These are phyloP conservation scores for Eueides isabella DNA, from an alignment of 1,140 invertebrate genomes.

Conservation along the genomic window DNA sequence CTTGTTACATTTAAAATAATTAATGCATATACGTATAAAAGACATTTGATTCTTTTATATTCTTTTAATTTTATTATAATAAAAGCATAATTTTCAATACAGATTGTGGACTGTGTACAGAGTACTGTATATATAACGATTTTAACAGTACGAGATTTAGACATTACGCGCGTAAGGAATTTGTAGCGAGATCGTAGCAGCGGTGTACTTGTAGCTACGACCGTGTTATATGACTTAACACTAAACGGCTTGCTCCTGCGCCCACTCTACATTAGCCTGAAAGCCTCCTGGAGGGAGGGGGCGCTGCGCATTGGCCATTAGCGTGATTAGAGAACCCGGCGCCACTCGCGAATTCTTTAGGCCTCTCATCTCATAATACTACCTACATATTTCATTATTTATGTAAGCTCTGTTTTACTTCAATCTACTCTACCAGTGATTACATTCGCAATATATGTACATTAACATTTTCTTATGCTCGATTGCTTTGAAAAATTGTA, in stretches of 20 bases:
- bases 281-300: slow-evolving; percentile 63
- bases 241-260: slow-evolving; percentile 60
- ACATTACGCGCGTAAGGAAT: slow-evolving; percentile 14
- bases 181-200: slow-evolving; percentile 28
- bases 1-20: no score
- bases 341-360: slow-evolving; percentile 76
- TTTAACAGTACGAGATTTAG: no score
- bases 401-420: slow-evolving; percentile 77
- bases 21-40: no score
- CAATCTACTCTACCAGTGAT: slow-evolving; percentile 73
- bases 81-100: neutral
- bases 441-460: slow-evolving; percentile 59
- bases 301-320: slow-evolving; percentile 78
- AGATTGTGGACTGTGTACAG: neutral
- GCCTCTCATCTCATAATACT: slow-evolving; percentile 79
- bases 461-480: neutral
- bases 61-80: no score
- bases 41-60: no score
- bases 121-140: neutral
- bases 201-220: slow-evolving; percentile 34
- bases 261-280: slow-evolving; percentile 72
- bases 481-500: slow-evolving; percentile 5
- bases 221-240: slow-evolving; percentile 64
- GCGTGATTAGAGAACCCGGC: slow-evolving; percentile 76
- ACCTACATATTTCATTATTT: slow-evolving; percentile 81